phyloP scores from a whole-genome alignment of 2,797 vertebrate genomes.

The Hypotaenidia okinawae region DNA sequence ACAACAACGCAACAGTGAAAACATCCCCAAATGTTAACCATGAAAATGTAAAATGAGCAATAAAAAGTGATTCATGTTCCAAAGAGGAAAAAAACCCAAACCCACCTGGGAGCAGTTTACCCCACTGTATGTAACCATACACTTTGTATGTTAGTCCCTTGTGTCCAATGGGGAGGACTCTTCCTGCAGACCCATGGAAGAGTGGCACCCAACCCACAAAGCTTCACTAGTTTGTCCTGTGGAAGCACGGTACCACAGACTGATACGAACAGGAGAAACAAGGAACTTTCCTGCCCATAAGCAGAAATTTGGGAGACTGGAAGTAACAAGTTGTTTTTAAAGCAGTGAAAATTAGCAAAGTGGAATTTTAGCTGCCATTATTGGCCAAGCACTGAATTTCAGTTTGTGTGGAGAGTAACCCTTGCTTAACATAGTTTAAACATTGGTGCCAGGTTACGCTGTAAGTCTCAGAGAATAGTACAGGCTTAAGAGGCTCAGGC shows the following conservation, averaged over 20 bases:
- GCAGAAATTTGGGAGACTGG: background rate
- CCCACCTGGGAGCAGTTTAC: background rate
- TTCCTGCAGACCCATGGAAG: background rate
- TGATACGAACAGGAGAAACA: background rate
- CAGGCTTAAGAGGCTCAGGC: background rate
- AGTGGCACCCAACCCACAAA: background rate
- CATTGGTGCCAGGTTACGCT: background rate
- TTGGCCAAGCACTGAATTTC: background rate
- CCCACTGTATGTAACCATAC: rapidly evolving
- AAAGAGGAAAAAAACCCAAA: background rate
- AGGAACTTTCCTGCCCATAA: background rate
- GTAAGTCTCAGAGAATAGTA: background rate
- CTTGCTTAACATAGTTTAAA: background rate
- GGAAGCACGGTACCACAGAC: background rate
- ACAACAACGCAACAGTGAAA: background rate
- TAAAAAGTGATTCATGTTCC: background rate
- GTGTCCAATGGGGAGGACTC: background rate
- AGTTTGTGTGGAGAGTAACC: background rate
- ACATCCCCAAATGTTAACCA: rapidly evolving
- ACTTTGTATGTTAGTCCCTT: background rate
- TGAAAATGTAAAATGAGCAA: background rate
- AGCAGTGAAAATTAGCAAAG: background rate
- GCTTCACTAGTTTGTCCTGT: background rate
- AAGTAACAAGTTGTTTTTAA: background rate
- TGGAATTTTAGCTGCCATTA: background rate